Percentiles rank a stretch among this genome's conserved stretches.
Conservation (phyloP, 2,888 invertebrate genomes). For the Drosophila neutralis region DNA sequence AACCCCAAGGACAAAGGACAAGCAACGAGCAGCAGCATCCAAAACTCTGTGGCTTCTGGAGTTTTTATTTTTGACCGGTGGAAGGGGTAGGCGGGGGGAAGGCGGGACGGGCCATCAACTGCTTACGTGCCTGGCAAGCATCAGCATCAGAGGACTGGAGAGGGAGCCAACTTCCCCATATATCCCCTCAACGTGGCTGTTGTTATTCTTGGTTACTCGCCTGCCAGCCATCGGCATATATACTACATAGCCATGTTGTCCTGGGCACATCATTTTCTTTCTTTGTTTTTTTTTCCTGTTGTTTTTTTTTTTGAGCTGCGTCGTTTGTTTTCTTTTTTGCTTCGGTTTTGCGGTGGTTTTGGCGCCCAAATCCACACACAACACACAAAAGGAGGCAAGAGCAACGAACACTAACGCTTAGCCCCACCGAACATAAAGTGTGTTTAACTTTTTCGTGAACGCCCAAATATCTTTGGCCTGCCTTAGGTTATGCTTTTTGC, state of each 20-base stretch:
- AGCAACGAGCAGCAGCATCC: slow-evolving; percentile 57
- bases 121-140: slow-evolving; percentile 74
- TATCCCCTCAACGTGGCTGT: slow-evolving; percentile 24
- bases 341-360: slow-evolving; percentile 45
- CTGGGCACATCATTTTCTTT: slow-evolving; percentile 69
- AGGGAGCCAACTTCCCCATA: neutral
- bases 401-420: slow-evolving; percentile 38
- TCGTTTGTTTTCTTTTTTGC: slow-evolving; percentile 61
- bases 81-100: neutral
- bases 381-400: neutral
- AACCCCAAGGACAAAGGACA: slow-evolving; percentile 72
- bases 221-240: slow-evolving; percentile 37
- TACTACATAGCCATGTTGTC: slow-evolving; percentile 45
- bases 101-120: slow-evolving; percentile 49
- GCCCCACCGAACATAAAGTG: slow-evolving; percentile 66
- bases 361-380: slow-evolving; percentile 55
- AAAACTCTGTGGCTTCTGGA: slow-evolving; percentile 53
- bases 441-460: slow-evolving; percentile 69
- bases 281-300: neutral
- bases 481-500: slow-evolving; percentile 63
- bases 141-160: slow-evolving; percentile 18
- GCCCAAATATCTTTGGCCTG: slow-evolving; percentile 75
- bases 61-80: slow-evolving; percentile 49
- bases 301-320: slow-evolving; percentile 39
- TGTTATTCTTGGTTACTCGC: slow-evolving; percentile 43